Conservation (phyloP, 1,140 invertebrate genomes). For the Anastrepha obliqua region DNA sequence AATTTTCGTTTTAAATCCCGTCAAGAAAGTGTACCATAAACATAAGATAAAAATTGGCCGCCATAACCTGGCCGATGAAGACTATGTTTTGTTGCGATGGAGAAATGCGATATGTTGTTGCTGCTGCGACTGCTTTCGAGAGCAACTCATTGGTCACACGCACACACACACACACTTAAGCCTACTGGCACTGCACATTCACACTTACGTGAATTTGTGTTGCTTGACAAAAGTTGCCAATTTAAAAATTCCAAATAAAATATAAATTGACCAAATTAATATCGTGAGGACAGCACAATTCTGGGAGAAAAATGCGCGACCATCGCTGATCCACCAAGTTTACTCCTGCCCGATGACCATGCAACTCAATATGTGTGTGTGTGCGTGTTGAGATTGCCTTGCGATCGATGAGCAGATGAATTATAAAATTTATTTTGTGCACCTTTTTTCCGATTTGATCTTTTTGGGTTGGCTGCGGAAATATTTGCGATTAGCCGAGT, state of each 20-base stretch:
- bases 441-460: background rate
- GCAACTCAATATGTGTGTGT: background rate
- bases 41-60: background rate
- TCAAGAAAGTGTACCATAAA: background rate
- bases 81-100: background rate
- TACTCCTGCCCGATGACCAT: too few species aligned
- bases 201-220: background rate
- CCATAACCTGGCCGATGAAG: background rate
- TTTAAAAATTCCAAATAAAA: constrained; percentile 75
- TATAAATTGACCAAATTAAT: constrained; percentile 75
- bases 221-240: constrained; percentile 60
- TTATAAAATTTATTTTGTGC: constrained; percentile 29
- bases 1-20: background rate
- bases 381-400: background rate
- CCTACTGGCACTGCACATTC: background rate
- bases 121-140: background rate
- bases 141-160: constrained; percentile 42
- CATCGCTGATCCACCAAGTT: background rate
- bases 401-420: constrained; percentile 35
- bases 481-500: background rate
- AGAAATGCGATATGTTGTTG: constrained; percentile 41
- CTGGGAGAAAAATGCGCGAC: constrained; percentile 69
- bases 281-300: constrained; percentile 73
- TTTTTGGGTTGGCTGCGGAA: background rate
- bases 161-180: background rate